A percentile compares a stretch with the other conserved stretches of the same genome.
These are phyloP conservation scores for Goniozus legneri DNA, from an alignment of 1,140 invertebrate genomes.

Conservation along the genomic window DNA sequence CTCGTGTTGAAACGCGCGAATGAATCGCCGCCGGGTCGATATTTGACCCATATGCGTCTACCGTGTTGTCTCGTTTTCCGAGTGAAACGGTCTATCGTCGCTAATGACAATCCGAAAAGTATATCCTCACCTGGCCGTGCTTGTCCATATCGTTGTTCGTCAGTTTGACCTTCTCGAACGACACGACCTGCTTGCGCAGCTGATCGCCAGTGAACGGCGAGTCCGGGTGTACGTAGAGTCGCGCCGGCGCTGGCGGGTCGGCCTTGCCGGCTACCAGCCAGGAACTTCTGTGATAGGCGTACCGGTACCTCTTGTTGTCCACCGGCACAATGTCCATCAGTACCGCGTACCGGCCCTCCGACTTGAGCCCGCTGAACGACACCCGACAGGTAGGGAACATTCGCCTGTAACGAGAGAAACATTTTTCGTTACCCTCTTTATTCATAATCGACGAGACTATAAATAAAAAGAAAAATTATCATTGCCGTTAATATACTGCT, in stretches of 20 bases:
- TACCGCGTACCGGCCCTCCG: conserved; percentile 77
- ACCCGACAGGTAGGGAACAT: conserved; percentile 97
- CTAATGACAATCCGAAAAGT: too few relatives aligned
- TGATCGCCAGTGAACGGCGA: conserved; percentile 95
- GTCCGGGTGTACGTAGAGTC: conserved; percentile 96
- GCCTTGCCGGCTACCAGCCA: conserved; percentile 98
- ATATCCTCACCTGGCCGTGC: conserved; percentile 96
- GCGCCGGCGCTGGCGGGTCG: conserved; percentile 88
- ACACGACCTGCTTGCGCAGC: conserved; percentile 93
- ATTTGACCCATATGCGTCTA: too few relatives aligned
- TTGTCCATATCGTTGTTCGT: conserved; percentile 99
- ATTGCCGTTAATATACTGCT: too few relatives aligned
- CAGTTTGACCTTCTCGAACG: conserved; percentile 98
- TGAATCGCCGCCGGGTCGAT: too few relatives aligned
- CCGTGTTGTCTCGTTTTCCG: too few relatives aligned
- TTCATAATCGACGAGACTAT: too few relatives aligned
- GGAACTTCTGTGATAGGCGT: conserved; percentile 95
- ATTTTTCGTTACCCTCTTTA: conserved; percentile 4
- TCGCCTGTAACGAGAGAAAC: conserved; percentile 66
- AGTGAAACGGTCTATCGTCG: too few relatives aligned
- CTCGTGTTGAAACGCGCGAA: too few relatives aligned
- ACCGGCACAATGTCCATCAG: conserved; percentile 95
- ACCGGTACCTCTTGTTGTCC: conserved; percentile 95
- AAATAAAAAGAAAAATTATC: too few relatives aligned
- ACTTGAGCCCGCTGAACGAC: conserved; percentile 79